phyloP scores from a whole-genome alignment of 1,140 invertebrate genomes.

The Venustaconcha ellipsiformis region DNA sequence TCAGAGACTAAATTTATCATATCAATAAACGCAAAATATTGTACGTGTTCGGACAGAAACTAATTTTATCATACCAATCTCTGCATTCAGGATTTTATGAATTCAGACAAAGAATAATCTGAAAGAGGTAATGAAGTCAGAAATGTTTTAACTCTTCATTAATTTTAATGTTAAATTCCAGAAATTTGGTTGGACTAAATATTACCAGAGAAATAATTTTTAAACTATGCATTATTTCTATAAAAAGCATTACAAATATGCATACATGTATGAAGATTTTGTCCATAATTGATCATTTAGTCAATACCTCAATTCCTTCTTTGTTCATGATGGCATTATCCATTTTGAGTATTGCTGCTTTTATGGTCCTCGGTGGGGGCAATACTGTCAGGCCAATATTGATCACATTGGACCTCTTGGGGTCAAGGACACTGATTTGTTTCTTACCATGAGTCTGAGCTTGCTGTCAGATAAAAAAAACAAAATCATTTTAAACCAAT shows the following conservation, averaged over 20 bases:
- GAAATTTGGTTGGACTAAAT: too few relatives aligned
- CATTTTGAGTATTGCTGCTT: conserved; percentile 99
- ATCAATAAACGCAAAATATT: not conserved
- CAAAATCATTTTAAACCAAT: not conserved
- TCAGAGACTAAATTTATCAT: not conserved
- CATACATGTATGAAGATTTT: too few relatives aligned
- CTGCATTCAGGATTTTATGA: too few relatives aligned
- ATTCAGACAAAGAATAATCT: too few relatives aligned
- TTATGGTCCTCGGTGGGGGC: conserved; percentile 94
- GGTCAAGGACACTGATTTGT: conserved; percentile 95
- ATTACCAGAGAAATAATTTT: too few relatives aligned
- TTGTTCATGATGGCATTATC: conserved; percentile 98
- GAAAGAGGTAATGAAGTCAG: too few relatives aligned
- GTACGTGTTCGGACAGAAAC: not conserved
- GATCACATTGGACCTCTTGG: conserved; percentile 98
- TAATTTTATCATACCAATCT: not conserved
- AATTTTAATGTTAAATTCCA: too few relatives aligned
- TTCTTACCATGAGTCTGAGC: conserved; percentile 94
- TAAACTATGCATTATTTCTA: too few relatives aligned
- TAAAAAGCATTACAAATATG: too few relatives aligned
- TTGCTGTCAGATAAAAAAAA: conserved; percentile 76
- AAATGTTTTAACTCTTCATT: too few relatives aligned
- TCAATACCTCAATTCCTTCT: conserved; percentile 90
- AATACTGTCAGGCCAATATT: conserved; percentile 99
- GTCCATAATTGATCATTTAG: too few relatives aligned